Evolutionary conservation across 2,113 vertebrate genomes (phyloP).

Genomic region (Terrapene triunguis): DNA sequence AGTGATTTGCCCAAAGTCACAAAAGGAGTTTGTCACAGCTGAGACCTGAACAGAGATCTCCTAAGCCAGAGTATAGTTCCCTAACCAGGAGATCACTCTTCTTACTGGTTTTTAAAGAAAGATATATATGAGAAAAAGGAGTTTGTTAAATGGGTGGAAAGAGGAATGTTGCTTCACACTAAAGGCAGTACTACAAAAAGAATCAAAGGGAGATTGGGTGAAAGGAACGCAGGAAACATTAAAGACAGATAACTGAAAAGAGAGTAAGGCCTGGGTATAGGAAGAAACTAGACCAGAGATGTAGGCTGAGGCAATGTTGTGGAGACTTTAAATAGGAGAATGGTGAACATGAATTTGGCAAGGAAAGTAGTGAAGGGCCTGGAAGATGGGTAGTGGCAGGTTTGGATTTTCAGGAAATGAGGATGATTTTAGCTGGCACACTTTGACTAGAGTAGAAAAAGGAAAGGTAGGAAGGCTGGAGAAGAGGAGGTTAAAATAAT

Average conservation of each 20-base stretch:
- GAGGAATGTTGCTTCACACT: neutral
- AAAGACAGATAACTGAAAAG: neutral
- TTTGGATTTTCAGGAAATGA: neutral
- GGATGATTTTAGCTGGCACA: neutral
- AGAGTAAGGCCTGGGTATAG: neutral
- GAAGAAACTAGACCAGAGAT: neutral
- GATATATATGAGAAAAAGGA: neutral
- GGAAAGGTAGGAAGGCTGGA: neutral
- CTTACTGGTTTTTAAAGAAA: neutral
- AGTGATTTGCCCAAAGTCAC: neutral
- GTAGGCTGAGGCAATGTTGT: neutral
- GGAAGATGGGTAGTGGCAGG: neutral
- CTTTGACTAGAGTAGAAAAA: neutral
- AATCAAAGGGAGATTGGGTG: neutral
- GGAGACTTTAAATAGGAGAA: neutral
- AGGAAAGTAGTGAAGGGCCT: neutral
- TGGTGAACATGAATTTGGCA: neutral
- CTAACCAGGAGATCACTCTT: neutral
- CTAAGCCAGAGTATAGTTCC: neutral
- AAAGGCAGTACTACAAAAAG: neutral
- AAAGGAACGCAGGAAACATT: neutral
- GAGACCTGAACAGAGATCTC: neutral
- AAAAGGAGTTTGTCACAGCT: neutral
- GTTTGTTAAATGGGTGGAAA: neutral
- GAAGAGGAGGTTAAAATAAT: neutral